A percentile compares a stretch with the other conserved stretches of the same genome.
These are phyloP conservation scores for Platichthys stellatus DNA, from an alignment of 2,113 vertebrate genomes.

Conservation along the genomic window DNA sequence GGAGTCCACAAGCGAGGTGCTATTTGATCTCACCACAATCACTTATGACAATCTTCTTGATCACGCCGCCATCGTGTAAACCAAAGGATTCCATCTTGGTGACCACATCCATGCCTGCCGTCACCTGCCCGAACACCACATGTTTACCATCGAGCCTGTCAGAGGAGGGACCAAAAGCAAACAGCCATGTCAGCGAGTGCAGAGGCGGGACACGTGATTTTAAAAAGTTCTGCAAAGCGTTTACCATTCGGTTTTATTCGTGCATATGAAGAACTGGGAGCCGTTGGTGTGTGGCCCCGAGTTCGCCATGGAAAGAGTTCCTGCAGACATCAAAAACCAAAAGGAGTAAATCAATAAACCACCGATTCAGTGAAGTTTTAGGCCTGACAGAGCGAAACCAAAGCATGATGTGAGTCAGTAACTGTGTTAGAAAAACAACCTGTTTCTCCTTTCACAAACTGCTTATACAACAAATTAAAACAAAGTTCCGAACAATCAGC, in stretches of 20 bases:
- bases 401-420: neutral
- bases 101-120: slow-evolving; percentile 91
- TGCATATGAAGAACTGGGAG: slow-evolving; percentile 98
- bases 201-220: neutral
- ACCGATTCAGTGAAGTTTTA: neutral
- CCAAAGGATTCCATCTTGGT: slow-evolving; percentile 91
- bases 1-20: slow-evolving; percentile 24
- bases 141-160: slow-evolving; percentile 94
- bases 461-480: slow-evolving; percentile 22
- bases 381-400: neutral
- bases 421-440: too few relatives aligned
- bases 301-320: slow-evolving; percentile 96
- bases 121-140: slow-evolving; percentile 94
- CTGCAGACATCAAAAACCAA: slow-evolving; percentile 71
- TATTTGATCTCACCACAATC: slow-evolving; percentile 92
- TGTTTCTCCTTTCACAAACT: slow-evolving; percentile 9
- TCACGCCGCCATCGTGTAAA: slow-evolving; percentile 87
- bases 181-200: too few relatives aligned
- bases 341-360: slow-evolving; percentile 21
- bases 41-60: slow-evolving; percentile 90
- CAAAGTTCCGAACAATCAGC: slow-evolving; percentile 24
- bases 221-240: neutral
- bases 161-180: slow-evolving; percentile 10
- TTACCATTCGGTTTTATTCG: slow-evolving; percentile 93
- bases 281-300: slow-evolving; percentile 94